phyloP scores from a whole-genome alignment of 2,888 invertebrate species.

The Graphium colonna region DNA sequence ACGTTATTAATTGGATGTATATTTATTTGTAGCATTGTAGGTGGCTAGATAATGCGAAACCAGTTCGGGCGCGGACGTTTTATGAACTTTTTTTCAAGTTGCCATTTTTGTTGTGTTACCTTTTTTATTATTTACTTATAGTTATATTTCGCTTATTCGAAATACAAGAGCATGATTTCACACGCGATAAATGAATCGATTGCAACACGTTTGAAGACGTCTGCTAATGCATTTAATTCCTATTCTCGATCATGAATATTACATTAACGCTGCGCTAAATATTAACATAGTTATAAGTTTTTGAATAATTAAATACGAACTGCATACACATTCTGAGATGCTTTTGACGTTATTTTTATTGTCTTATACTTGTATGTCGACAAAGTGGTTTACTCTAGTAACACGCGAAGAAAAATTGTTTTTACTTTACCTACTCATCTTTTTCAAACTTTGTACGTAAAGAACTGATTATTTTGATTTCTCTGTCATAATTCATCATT shows the following conservation, averaged over 20 bases:
- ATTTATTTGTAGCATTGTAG: neutral
- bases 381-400: no score
- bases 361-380: no score
- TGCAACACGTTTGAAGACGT: neutral
- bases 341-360: no score
- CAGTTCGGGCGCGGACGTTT: constrained; percentile 8
- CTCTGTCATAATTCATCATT: no score
- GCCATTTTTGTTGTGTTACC: neutral
- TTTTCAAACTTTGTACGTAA: neutral
- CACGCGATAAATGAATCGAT: neutral
- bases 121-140: neutral
- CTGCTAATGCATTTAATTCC: neutral
- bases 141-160: neutral
- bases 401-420: no score
- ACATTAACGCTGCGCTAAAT: neutral
- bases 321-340: no score
- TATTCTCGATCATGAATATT: neutral
- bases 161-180: neutral
- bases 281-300: no score
- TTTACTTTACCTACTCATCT: no score
- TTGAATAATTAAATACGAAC: no score
- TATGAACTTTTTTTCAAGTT: constrained; percentile 1
- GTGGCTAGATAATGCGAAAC: constrained; percentile 10
- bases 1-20: constrained; percentile 7
- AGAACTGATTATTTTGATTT: neutral